These are phyloP conservation scores for Physocephala rufipes DNA, from an alignment of 2,888 invertebrate species.

Conservation along the genomic window DNA sequence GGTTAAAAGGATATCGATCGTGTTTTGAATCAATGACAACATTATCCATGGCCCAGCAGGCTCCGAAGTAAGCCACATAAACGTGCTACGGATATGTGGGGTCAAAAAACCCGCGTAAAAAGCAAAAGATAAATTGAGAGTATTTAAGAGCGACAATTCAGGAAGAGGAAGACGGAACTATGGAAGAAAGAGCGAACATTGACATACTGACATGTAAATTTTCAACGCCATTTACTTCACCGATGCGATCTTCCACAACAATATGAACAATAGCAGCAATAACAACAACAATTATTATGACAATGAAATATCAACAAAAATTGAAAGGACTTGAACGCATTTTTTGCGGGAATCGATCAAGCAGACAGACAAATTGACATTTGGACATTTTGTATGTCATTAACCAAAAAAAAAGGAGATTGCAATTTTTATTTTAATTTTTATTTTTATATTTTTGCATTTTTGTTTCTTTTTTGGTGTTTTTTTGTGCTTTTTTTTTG, in stretches of 20 bases:
- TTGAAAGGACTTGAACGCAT: neutral
- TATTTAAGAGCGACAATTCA: no score
- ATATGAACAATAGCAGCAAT: no score
- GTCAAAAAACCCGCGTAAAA: neutral
- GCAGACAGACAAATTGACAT: conserved; percentile 41
- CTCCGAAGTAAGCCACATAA: no score
- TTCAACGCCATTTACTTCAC: neutral
- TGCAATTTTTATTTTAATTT: neutral
- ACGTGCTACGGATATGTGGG: neutral
- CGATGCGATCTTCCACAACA: no score
- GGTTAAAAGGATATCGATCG: conserved; percentile 41
- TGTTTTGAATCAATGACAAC: neutral
- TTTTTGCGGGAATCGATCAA: conserved; percentile 7
- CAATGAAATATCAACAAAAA: no score
- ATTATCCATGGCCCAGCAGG: no score
- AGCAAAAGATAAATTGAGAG: no score
- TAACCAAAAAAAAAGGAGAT: neutral
- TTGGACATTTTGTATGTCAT: conserved; percentile 11
- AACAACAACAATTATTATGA: no score
- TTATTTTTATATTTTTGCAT: neutral
- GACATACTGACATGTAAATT: conserved; percentile 42
- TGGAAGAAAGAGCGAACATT: no score
- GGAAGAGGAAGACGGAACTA: neutral
- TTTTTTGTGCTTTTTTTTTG: neutral
- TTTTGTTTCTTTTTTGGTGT: neutral